Percentiles rank a stretch among this genome's conserved stretches.
These are phyloP conservation scores for Choreutis nemorana DNA, from an alignment of 2,888 invertebrate species.

Conservation along the genomic window DNA sequence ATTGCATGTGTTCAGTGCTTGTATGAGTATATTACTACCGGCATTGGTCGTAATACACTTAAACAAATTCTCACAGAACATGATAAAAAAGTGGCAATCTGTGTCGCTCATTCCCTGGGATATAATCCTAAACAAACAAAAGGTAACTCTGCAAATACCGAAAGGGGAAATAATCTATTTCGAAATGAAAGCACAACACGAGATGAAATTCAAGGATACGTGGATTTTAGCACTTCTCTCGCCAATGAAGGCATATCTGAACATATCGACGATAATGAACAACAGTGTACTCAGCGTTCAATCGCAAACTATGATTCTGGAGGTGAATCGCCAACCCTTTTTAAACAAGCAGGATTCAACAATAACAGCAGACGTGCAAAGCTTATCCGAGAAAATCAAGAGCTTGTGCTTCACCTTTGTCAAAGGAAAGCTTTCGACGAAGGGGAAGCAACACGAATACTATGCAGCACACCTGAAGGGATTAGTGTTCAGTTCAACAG, in stretches of 20 bases:
- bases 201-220: neutral
- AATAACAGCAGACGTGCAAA: too few relatives aligned
- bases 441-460: conserved; percentile 9
- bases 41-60: conserved; percentile 1
- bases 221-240: conserved; percentile 1
- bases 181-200: neutral
- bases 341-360: too few relatives aligned
- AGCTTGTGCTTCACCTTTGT: conserved; percentile 8
- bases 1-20: too few relatives aligned
- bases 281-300: too few relatives aligned
- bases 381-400: conserved; percentile 1
- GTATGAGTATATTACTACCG: too few relatives aligned
- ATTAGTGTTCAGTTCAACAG: conserved; percentile 11
- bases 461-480: conserved; percentile 11
- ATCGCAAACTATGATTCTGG: too few relatives aligned
- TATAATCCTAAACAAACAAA: too few relatives aligned
- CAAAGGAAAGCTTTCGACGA: conserved; percentile 11
- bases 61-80: conserved; percentile 3
- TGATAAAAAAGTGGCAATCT: neutral
- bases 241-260: conserved; percentile 4
- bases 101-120: conserved; percentile 1
- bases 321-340: too few relatives aligned
- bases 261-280: too few relatives aligned
- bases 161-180: conserved; percentile 3
- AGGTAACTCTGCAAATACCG: neutral